Percentiles rank a stretch among this genome's conserved stretches.
Evolutionary conservation across 2,113 vertebrate genomes (phyloP).

Genomic region (Gambusia affinis): DNA sequence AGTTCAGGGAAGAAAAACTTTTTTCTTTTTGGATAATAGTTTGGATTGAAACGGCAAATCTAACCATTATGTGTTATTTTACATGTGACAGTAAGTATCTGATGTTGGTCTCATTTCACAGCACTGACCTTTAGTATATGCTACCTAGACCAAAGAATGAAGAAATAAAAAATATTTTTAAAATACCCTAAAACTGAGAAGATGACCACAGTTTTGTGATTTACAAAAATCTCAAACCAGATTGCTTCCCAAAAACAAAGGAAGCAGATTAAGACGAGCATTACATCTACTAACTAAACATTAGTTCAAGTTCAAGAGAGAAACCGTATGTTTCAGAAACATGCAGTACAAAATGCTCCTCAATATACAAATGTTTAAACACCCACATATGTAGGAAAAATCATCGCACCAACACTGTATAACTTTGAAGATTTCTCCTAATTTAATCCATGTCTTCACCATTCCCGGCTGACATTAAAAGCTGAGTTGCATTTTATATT

Average conservation of each 20-base stretch:
- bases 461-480: slow-evolving; percentile 61
- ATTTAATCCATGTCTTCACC: slow-evolving; percentile 69
- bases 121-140: too few relatives aligned
- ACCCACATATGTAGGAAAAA: slow-evolving; percentile 22
- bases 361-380: slow-evolving; percentile 58
- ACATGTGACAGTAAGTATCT: too few relatives aligned
- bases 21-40: too few relatives aligned
- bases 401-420: slow-evolving; percentile 26
- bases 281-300: background rate
- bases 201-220: background rate
- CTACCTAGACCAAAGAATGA: too few relatives aligned
- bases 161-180: background rate
- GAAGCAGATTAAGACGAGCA: background rate
- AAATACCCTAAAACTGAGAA: background rate
- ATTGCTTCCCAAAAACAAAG: background rate
- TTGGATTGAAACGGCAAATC: too few relatives aligned
- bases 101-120: too few relatives aligned
- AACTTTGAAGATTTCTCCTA: slow-evolving; percentile 67
- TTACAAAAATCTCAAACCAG: background rate
- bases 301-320: background rate
- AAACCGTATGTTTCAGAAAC: slow-evolving; percentile 8
- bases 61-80: too few relatives aligned
- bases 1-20: too few relatives aligned
- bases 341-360: slow-evolving; percentile 19
- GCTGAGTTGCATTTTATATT: slow-evolving; percentile 72